phyloP scores from a whole-genome alignment of 64 coral and sea anemone species.

The Astreopora myriophthalma region DNA sequence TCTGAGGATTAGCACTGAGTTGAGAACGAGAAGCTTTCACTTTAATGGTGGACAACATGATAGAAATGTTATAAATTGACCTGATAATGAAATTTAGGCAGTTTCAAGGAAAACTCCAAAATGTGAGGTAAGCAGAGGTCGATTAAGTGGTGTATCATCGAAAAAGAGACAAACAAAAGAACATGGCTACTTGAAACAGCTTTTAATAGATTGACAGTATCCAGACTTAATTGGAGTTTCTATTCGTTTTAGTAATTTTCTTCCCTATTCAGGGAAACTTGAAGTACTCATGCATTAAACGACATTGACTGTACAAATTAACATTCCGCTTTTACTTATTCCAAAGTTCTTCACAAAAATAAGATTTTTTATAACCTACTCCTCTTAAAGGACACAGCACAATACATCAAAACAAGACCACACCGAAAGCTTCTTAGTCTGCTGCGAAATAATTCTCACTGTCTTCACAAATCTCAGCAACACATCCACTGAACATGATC shows the following conservation, averaged over 20 bases:
- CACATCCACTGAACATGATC: neutral
- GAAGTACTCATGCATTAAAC: neutral
- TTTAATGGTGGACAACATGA: no score
- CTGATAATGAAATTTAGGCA: no score
- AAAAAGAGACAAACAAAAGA: neutral
- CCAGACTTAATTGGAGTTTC: neutral
- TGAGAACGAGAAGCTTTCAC: no score
- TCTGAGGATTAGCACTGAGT: no score
- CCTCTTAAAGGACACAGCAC: no score
- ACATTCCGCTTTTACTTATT: neutral
- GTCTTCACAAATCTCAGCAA: no score
- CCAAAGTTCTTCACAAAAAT: constrained; percentile 12
- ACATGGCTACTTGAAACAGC: neutral
- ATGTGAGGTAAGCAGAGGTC: no score
- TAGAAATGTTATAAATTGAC: no score
- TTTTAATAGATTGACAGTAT: neutral
- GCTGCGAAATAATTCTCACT: neutral
- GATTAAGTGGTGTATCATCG: neutral
- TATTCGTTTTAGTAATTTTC: no score
- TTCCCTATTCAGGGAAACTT: neutral
- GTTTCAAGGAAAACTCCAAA: no score
- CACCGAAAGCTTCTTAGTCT: neutral
- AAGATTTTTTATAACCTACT: neutral
- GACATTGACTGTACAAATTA: constrained; percentile 42
- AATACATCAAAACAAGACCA: neutral